Conservation (phyloP, 2,888 invertebrate species). For the Masnerella sp. region DNA sequence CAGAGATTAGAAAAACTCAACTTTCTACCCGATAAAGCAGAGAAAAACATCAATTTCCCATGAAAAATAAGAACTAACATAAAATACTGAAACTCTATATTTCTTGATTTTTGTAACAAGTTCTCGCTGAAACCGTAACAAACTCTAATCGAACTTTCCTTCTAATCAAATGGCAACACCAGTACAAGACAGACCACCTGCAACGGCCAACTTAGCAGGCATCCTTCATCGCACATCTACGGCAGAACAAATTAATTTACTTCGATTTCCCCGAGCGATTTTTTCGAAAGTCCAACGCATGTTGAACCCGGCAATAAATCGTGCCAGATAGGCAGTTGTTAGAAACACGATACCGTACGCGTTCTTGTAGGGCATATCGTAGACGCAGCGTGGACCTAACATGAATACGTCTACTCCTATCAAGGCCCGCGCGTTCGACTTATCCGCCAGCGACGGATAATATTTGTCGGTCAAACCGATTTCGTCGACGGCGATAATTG, state of each 20-base stretch:
- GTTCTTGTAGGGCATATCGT: constrained; percentile 25
- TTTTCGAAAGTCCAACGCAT: constrained; percentile 41
- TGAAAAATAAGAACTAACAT: too few species aligned
- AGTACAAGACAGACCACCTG: constrained; percentile 27
- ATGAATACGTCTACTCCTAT: constrained; percentile 55
- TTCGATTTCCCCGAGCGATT: constrained; percentile 26
- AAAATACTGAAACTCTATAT: too few species aligned
- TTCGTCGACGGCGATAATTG: constrained; percentile 55
- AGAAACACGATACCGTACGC: constrained; percentile 47
- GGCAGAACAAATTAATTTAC: constrained; percentile 42
- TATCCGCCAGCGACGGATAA: constrained; percentile 49
- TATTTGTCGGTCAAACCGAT: constrained; percentile 55
- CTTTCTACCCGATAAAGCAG: too few species aligned
- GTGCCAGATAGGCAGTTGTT: constrained; percentile 40
- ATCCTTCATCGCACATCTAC: constrained; percentile 33
- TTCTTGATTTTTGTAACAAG: too few species aligned
- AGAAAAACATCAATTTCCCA: too few species aligned
- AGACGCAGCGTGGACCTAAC: constrained; percentile 29
- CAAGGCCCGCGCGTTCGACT: constrained; percentile 42
- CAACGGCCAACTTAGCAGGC: constrained; percentile 1
- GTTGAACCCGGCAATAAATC: constrained; percentile 59
- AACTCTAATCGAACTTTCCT: too few species aligned
- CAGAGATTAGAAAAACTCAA: too few species aligned
- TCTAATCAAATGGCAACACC: background rate
- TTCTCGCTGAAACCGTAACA: too few species aligned